Evolutionary conservation across 2,888 invertebrate genomes (phyloP), one percentile per base, ranked within the genome.

Genomic region (Lepidocyrtinus sp.): DNA sequence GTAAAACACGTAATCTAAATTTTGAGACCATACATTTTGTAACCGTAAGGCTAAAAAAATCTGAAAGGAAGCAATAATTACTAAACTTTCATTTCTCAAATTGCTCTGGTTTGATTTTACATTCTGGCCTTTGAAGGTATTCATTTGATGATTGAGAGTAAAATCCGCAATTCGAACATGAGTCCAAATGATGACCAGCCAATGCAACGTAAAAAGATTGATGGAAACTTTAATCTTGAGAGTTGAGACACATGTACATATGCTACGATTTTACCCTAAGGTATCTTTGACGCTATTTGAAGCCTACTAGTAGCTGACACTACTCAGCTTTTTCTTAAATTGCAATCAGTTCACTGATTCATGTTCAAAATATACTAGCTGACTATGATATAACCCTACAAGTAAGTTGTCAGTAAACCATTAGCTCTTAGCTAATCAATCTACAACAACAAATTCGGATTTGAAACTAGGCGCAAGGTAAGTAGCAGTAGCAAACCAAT

Each of bases 41-140:
- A 21, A n/a, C 59, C 59, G 9, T 21, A 59, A 59, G 59, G 59
- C 21, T 19, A 27, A 19, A 19, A 36, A 15, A 36, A 67, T 67
- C 59, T 59, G 59, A 59, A 59, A 59, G 59, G 59, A 59, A 59
- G 59, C 59, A 59, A 59, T 21, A 59, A 59, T 59, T 59, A 59
- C 7, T 59, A 15, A 9, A 59, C 59, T 59, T 59, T 59, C 59
- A 59, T 59, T 59, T 59, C 59, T 21, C 21, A 59, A 59, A 59
- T 59, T 59, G 59, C 59, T 59, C 59, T 59, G 59, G 59, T 59
- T 59, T 59, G 59, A 59, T 59, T 59, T 55, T 59, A n/a, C 59
- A 59, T 21, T 21, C 22, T 59, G 59, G 59, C 59, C 59, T 59
- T 59, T 59, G 15, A 59, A 59, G 50, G 50, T 50, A 50, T 59